Evolutionary conservation across 2,888 invertebrate genomes (phyloP), one percentile per base, ranked within the genome.

Genomic region (Phaonia tiefii): DNA sequence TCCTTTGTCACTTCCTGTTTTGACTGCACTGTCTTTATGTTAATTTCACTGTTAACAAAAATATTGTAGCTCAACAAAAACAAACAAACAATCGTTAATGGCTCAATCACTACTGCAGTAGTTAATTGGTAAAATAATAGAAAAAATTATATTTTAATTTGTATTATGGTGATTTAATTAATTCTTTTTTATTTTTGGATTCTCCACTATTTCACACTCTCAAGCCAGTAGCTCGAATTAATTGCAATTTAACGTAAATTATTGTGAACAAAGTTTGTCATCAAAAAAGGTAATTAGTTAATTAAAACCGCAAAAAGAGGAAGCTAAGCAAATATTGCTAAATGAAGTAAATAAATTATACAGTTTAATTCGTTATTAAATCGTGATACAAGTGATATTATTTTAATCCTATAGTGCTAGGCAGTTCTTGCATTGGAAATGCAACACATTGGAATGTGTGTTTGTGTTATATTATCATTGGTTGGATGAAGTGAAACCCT

Each of bases 181-280:
- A 75, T 81, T 67, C 67, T 75, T 75, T 80, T 60, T 77, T 75
- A 74, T 67, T 78, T 60, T 70, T 58, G 63, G 49, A 70, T 69
- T 63, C 54, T 17, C 69, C 54, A 71, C n/a, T 60, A n/a, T 63
- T 39, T 37, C 22, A 42, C 13, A 37, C 20, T 22, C 26, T 26
- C 15, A 22, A n/a, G 11, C 7, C 49, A 44, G 11, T 42, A 60
- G 31, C 42, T 46, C 4, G 13, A 26, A 69, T 69, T 58, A 75
- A 75, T 79, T 79, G 79, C 51, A 75, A 71, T 75, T 72, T 79
- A 80, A 80, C 63, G 54, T 76, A 65, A 80, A 76, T 75, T 75
- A 75, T 75, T 80, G 72, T 72, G 60, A 72, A 73, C 63, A 80
- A 76, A 49, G 1, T 5, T 15, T 5, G 17, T 20, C 15, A 54